Conservation (phyloP, 2,113 vertebrate genomes). For the Neogobius melanostomus region DNA sequence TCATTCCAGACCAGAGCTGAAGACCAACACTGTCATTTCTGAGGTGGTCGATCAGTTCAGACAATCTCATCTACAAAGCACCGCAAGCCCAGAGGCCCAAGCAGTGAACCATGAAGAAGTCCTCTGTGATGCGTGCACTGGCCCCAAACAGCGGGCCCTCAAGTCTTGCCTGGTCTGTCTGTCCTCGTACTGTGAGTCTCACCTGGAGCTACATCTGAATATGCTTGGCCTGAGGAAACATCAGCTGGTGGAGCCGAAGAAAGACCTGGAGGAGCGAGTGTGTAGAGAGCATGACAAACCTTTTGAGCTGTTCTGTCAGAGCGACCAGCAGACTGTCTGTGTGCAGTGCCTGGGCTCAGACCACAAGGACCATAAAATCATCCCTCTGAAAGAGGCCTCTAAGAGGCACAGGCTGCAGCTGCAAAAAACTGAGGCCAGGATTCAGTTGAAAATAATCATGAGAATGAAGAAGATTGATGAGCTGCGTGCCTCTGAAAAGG, state of each 20-base stretch:
- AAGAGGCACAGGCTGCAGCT: background rate
- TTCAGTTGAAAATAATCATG: background rate
- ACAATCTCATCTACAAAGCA: background rate
- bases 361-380: background rate
- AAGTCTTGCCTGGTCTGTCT: constrained; percentile 13
- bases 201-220: constrained; percentile 6
- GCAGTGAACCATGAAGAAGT: background rate
- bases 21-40: background rate
- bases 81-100: background rate
- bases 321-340: background rate
- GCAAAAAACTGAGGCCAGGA: background rate
- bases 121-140: background rate
- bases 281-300: background rate
- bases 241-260: background rate
- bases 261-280: background rate
- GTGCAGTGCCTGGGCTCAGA: no score
- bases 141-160: background rate
- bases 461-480: background rate
- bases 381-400: background rate
- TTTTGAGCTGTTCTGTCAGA: constrained; percentile 8
- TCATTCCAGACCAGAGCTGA: background rate
- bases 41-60: background rate
- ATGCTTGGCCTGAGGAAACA: background rate
- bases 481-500: background rate
- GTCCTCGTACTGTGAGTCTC: constrained; percentile 8